Percentiles rank a stretch among this genome's conserved stretches.
Evolutionary conservation across 2,797 vertebrate genomes (phyloP).

Genomic region (Poecilia picta): DNA sequence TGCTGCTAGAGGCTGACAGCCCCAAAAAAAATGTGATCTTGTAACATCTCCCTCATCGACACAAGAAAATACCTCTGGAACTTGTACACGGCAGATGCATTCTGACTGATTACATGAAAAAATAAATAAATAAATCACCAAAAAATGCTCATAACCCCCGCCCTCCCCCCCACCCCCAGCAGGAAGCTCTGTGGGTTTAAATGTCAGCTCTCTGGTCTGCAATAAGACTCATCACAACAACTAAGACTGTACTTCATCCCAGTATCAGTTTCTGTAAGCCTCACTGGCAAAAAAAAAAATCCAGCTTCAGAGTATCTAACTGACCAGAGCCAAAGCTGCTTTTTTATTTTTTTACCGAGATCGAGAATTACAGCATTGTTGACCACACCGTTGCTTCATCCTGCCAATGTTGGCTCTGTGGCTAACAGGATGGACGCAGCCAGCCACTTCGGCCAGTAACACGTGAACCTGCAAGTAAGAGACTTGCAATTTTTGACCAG

Average conservation of each 20-base stretch:
- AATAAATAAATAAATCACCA: not conserved
- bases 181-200: conserved; percentile 4
- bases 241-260: not conserved
- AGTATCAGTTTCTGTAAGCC: not conserved
- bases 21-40: not conserved
- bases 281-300: not conserved
- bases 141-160: conserved; percentile 1
- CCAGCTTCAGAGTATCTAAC: not conserved
- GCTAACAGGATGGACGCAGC: not conserved
- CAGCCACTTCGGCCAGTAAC: not conserved
- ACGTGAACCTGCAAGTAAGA: not conserved
- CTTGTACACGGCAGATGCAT: not conserved
- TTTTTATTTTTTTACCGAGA: too few species aligned
- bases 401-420: not conserved
- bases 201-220: not conserved
- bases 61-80: not conserved
- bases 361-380: not conserved
- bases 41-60: too few species aligned
- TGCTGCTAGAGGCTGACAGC: not conserved
- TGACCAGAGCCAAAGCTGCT: not conserved
- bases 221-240: not conserved
- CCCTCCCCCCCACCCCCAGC: not conserved
- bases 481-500: not conserved
- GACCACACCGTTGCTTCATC: not conserved
- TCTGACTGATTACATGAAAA: conserved; percentile 18